Conservation (phyloP, 2,113 vertebrate genomes). For the Ophthalmolycus amberensis region DNA sequence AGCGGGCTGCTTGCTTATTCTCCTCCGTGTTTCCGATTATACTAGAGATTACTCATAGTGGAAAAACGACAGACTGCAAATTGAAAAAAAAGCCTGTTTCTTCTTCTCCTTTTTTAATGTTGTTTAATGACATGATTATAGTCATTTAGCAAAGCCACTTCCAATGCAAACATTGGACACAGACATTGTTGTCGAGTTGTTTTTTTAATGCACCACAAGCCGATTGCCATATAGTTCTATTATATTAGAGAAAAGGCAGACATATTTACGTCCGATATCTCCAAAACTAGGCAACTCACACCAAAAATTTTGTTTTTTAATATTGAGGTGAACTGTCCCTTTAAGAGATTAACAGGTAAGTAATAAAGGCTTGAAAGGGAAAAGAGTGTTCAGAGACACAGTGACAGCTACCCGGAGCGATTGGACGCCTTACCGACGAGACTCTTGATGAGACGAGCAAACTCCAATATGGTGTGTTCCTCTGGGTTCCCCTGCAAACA, state of each 20-base stretch:
- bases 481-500: slow-evolving; percentile 95
- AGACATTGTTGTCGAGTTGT: neutral
- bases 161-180: neutral
- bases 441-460: slow-evolving; percentile 96
- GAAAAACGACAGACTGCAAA: neutral
- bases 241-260: too few species aligned
- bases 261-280: too few species aligned
- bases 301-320: too few species aligned
- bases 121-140: neutral
- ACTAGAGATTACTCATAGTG: neutral
- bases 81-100: neutral
- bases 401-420: neutral
- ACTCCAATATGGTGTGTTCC: slow-evolving; percentile 97
- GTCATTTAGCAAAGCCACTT: neutral
- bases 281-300: too few species aligned
- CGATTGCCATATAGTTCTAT: neutral
- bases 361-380: too few species aligned
- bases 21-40: neutral
- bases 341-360: too few species aligned
- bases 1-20: neutral
- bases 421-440: slow-evolving; percentile 90
- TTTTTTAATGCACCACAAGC: neutral
- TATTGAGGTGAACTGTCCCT: too few species aligned
- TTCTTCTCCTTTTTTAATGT: neutral
- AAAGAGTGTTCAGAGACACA: neutral